Base-by-base conservation (phyloP, 2,113 vertebrate species). In the Mellivora capensis region DNA sequence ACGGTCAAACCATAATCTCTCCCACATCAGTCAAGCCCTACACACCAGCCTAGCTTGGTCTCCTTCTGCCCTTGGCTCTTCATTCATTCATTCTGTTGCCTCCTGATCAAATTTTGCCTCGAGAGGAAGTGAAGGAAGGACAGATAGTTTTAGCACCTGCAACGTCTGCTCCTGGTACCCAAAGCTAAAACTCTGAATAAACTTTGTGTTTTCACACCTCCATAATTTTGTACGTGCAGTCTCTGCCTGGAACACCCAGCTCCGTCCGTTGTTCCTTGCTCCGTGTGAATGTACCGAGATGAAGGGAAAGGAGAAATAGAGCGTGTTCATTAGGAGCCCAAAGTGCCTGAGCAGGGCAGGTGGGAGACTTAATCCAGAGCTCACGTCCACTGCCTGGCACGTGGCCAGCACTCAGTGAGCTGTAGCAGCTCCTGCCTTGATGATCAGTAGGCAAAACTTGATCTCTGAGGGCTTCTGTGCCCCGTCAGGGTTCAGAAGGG, bases 181-280 rank as follows among this genome's bases (percentile, higher is more conserved):
- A 94, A 74, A 94, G 67, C 61, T 82, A 74, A 79, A 87, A 71
- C 89, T 97, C 93, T 89, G 47, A 92, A 77, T 93, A 96, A 94
- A 94, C 47, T 49, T 76, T 37, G 61, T 20, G 15, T 82, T 59
- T 93, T 97, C 69, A 17, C 86, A 96, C 57, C 47, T 86, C 87
- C 39, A 4, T 82, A 61, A 85, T 91, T 96, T 72, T 83, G 49
- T 74, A 91, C 11, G 4, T 64, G 80, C 61, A 54, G 21, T 96
- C 85, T 71, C 88, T 87, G 83, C 83, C 27, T 34, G 82, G 39
- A 94, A 87, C 87, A 79, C 57, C 72, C 18, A 64, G 54, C 62
- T 91, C 91, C 23, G 9, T 47, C 79, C 14, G 47, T 94, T 88
- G 69, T 93, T 95, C 79, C 44, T 57, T 93, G 74, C 79, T 91